Conservation (phyloP, 2,113 vertebrate genomes). For the Ceuthmochares aereus region DNA sequence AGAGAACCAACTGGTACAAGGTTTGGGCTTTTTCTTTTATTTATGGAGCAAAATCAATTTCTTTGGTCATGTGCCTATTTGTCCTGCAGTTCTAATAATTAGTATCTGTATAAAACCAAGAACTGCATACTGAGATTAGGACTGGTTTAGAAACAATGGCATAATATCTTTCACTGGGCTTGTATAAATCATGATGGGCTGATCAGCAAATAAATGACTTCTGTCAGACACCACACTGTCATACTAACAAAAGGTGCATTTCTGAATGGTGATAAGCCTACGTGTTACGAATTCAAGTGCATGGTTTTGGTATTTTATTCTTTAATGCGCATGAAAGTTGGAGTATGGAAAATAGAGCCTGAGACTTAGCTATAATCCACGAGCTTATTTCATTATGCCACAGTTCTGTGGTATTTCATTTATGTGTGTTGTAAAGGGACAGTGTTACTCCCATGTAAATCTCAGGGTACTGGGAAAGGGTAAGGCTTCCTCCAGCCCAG, state of each 20-base stretch:
- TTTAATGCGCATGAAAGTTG: neutral
- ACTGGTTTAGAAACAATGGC: neutral
- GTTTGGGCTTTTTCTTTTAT: neutral
- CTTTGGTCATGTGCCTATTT: neutral
- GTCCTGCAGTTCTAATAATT: neutral
- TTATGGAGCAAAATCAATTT: neutral
- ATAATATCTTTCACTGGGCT: neutral
- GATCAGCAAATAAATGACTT: neutral
- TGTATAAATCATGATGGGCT: neutral
- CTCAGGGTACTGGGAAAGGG: neutral
- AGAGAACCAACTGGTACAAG: neutral
- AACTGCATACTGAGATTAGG: neutral
- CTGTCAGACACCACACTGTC: neutral
- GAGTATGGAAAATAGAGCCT: neutral
- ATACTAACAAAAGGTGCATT: neutral
- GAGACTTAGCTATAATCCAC: neutral
- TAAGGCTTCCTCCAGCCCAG: neutral
- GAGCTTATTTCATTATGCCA: neutral
- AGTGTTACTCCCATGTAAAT: neutral
- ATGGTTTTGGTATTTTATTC: neutral
- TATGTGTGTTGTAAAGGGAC: neutral
- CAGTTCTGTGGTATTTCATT: neutral
- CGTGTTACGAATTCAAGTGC: neutral
- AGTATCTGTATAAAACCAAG: neutral
- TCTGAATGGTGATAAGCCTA: neutral